Conservation (phyloP, 2,113 vertebrate species). For the Apistogramma diplotaenia region DNA sequence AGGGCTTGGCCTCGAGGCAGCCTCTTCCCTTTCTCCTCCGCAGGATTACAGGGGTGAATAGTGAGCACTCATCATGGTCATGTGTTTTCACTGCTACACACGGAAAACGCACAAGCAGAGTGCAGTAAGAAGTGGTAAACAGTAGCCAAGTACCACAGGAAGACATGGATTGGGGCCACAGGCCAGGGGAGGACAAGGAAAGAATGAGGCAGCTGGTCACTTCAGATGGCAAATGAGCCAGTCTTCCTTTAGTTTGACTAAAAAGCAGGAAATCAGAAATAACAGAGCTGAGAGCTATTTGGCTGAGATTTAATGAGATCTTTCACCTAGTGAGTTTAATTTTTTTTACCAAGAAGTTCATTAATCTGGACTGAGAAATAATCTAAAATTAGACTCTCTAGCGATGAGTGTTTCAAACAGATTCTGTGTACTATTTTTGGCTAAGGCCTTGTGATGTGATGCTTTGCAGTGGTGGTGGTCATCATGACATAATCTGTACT, state of each 20-base stretch:
- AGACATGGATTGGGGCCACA: constrained; percentile 33
- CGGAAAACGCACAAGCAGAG: constrained; percentile 20
- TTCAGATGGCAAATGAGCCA: constrained; percentile 46
- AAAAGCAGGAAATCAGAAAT: constrained; percentile 29
- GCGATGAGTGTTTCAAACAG: constrained; percentile 15
- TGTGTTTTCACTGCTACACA: constrained; percentile 23
- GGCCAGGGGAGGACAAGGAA: constrained; percentile 21
- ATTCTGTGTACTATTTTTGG: constrained; percentile 41
- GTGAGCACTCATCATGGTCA: constrained; percentile 41
- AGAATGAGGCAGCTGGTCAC: constrained; percentile 48
- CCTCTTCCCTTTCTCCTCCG: constrained; percentile 48
- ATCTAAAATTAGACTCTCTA: constrained; percentile 54
- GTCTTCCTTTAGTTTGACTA: constrained; percentile 6
- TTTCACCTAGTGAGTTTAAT: constrained; percentile 8
- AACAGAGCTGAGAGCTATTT: constrained; percentile 35
- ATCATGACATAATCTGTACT: constrained; percentile 31
- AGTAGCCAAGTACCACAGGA: constrained; percentile 36
- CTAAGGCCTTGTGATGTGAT: constrained; percentile 28
- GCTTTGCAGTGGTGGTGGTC: constrained; percentile 28
- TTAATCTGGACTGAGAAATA: constrained; percentile 45
- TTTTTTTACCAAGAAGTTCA: constrained; percentile 21
- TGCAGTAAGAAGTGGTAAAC: constrained; percentile 35
- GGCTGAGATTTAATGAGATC: constrained; percentile 29
- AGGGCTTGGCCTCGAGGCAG: constrained; percentile 53
- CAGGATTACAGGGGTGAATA: constrained; percentile 57